Evolutionary conservation across 1,140 invertebrate genomes (phyloP).

Genomic region (Lordiphosa collinella): DNA sequence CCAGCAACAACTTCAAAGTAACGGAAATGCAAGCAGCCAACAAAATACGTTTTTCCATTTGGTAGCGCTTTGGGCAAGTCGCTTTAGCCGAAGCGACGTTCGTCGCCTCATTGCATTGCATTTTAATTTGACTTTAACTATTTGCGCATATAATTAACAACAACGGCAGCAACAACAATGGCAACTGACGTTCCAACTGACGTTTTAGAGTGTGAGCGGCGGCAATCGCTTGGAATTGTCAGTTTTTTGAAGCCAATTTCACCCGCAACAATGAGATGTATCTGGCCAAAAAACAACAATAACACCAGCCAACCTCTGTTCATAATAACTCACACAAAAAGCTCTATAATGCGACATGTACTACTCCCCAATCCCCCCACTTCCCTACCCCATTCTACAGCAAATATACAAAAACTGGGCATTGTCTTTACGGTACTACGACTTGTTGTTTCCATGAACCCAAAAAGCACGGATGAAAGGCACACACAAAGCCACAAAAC

Average conservation of each 20-base stretch:
- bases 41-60: neutral
- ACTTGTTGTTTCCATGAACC: conserved; percentile 39
- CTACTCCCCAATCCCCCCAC: neutral
- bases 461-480: conserved; percentile 10
- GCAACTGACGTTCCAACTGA: conserved; percentile 3
- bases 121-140: conserved; percentile 69
- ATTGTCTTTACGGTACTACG: neutral
- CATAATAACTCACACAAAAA: conserved; percentile 44
- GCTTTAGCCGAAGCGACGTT: conserved; percentile 3
- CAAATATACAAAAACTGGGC: conserved; percentile 16
- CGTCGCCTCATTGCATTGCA: conserved; percentile 44
- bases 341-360: conserved; percentile 45
- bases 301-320: conserved; percentile 18
- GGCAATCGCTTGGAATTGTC: neutral
- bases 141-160: conserved; percentile 66
- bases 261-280: conserved; percentile 59
- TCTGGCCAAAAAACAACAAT: conserved; percentile 24
- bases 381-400: neutral
- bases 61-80: conserved; percentile 9
- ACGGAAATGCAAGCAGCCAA: conserved; percentile 45
- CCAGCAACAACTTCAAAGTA: conserved; percentile 52
- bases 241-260: conserved; percentile 50
- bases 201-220: conserved; percentile 1
- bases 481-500: conserved; percentile 12
- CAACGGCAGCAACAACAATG: conserved; percentile 8